phyloP scores from a whole-genome alignment of 2,888 invertebrate species.

The Idaea aversata region DNA sequence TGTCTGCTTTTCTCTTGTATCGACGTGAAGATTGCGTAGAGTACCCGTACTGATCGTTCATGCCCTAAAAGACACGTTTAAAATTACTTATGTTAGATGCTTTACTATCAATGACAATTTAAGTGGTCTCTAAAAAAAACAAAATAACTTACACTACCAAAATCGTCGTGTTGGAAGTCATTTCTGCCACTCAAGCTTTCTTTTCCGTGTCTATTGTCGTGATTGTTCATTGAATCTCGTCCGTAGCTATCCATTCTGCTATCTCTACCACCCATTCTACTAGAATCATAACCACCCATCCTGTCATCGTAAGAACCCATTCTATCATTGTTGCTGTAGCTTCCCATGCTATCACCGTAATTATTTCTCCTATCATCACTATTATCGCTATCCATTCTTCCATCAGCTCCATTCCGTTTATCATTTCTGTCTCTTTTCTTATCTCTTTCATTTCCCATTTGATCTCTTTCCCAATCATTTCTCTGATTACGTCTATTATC shows the following conservation, averaged over 20 bases:
- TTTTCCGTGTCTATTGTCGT: slow-evolving; percentile 29
- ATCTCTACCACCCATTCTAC: slow-evolving; percentile 27
- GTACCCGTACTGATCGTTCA: slow-evolving; percentile 42
- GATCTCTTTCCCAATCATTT: slow-evolving; percentile 42
- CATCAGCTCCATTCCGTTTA: slow-evolving; percentile 32
- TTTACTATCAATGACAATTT: not conserved
- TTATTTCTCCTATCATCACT: slow-evolving; percentile 37
- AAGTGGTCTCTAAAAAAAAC: not conserved
- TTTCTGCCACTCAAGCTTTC: slow-evolving; percentile 40
- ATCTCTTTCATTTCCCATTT: slow-evolving; percentile 32
- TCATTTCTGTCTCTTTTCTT: slow-evolving; percentile 33
- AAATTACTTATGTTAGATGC: slow-evolving; percentile 7
- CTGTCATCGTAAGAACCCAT: slow-evolving; percentile 17
- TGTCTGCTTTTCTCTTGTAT: slow-evolving; percentile 50
- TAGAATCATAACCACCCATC: slow-evolving; percentile 18
- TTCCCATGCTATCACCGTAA: slow-evolving; percentile 32
- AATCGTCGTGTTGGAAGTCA: slow-evolving; percentile 51
- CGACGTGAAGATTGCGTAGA: slow-evolving; percentile 47
- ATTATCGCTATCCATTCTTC: slow-evolving; percentile 30
- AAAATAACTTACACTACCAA: slow-evolving; percentile 50
- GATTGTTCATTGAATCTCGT: slow-evolving; percentile 29
- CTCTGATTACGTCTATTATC: slow-evolving; percentile 45
- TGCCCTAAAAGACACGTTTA: slow-evolving; percentile 33
- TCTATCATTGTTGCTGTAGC: slow-evolving; percentile 16
- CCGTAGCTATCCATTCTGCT: slow-evolving; percentile 26